These are phyloP conservation scores for Syrista parreyssii DNA, from an alignment of 2,888 invertebrate genomes.

Conservation along the genomic window DNA sequence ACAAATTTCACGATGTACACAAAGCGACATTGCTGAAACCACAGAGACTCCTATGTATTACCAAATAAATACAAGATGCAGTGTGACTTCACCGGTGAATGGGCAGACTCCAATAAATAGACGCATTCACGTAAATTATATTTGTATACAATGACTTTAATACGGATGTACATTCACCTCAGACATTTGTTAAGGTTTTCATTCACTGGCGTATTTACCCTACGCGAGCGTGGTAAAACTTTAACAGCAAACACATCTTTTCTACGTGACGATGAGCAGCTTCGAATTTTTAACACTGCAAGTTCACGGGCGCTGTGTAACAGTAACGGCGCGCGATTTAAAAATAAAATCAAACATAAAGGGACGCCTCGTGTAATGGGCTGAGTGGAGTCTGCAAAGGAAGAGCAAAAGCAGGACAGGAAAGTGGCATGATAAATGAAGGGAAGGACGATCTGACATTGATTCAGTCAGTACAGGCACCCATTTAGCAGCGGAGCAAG, in stretches of 20 bases:
- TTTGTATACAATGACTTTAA: no score
- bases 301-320: not conserved
- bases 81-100: no score
- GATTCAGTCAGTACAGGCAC: conserved; percentile 42
- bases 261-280: no score
- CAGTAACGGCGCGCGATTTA: not conserved
- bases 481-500: conserved; percentile 21
- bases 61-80: not conserved
- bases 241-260: no score
- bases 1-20: no score
- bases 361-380: not conserved
- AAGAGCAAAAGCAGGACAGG: conserved; percentile 10
- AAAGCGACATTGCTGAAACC: no score
- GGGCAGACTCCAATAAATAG: no score
- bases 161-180: no score
- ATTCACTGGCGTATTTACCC: no score
- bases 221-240: no score
- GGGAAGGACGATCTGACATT: conserved; percentile 38
- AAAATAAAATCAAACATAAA: conserved; percentile 4
- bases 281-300: not conserved
- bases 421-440: conserved; percentile 39
- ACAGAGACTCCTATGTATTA: not conserved
- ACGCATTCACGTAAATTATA: no score
- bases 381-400: not conserved
- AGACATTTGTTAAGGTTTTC: no score